Percentiles rank a stretch among this genome's conserved stretches.
Conservation (phyloP, 2,888 invertebrate genomes). For the Pilophorus perplexus region DNA sequence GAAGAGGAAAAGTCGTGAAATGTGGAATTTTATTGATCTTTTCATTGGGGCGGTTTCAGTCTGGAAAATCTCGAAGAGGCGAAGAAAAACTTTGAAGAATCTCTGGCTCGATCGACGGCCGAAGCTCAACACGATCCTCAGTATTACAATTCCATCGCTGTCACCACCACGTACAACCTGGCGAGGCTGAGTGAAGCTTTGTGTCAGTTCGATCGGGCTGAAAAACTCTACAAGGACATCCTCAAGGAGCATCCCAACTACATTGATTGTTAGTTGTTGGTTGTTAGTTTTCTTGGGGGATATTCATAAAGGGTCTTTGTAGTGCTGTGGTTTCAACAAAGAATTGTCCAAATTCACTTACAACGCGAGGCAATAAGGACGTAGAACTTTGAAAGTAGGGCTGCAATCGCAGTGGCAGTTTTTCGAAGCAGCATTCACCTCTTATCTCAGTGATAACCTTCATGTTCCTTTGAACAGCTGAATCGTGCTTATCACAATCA, state of each 20-base stretch:
- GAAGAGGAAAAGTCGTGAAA: too few relatives aligned
- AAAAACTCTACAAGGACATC: constrained; percentile 94
- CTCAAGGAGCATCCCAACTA: constrained; percentile 97
- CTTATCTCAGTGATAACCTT: too few relatives aligned
- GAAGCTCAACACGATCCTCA: constrained; percentile 84
- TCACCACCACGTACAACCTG: constrained; percentile 94
- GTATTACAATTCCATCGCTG: constrained; percentile 94
- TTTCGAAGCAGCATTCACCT: too few relatives aligned
- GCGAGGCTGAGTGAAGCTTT: constrained; percentile 91
- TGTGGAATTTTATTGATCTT: constrained; percentile 47
- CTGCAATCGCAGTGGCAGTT: too few relatives aligned
- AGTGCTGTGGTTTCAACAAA: too few relatives aligned
- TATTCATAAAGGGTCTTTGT: not conserved
- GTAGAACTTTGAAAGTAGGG: too few relatives aligned
- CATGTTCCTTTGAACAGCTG: too few relatives aligned
- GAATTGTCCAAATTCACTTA: too few relatives aligned
- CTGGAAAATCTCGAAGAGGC: constrained; percentile 84
- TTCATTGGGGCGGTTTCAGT: too few relatives aligned
- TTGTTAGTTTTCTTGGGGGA: not conserved
- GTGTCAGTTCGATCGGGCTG: constrained; percentile 89
- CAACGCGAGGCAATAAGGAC: too few relatives aligned
- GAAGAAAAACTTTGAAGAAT: constrained; percentile 78
- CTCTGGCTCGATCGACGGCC: constrained; percentile 75
- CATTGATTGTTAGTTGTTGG: constrained; percentile 70
- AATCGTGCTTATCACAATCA: too few relatives aligned